Percentiles rank a stretch among this genome's conserved stretches.
phyloP scores from a whole-genome alignment of 2,113 vertebrate genomes.

The Barbus barbus region DNA sequence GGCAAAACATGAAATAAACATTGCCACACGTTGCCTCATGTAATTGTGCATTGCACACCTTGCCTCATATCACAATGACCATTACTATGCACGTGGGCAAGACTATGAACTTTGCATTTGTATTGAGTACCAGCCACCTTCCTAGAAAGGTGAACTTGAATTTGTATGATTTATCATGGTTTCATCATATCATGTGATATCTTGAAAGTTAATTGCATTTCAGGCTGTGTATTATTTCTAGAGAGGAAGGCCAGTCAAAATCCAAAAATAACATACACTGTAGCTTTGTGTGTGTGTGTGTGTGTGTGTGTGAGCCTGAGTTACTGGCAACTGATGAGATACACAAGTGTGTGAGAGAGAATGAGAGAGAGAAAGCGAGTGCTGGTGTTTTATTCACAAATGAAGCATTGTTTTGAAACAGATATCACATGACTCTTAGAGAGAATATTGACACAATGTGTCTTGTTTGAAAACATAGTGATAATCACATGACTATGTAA shows the following conservation, averaged over 20 bases:
- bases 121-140: not conserved
- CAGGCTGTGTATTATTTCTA: slow-evolving; percentile 26
- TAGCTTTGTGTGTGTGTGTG: not conserved
- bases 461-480: not conserved
- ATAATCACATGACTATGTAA: not conserved
- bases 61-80: slow-evolving; percentile 1
- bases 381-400: slow-evolving; percentile 13
- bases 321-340: not conserved
- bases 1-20: slow-evolving; percentile 19
- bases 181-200: not conserved
- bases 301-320: not conserved
- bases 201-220: slow-evolving; percentile 24
- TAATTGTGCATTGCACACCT: slow-evolving; percentile 14
- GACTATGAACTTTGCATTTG: not conserved
- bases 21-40: slow-evolving; percentile 38
- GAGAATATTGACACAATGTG: not conserved
- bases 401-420: slow-evolving; percentile 17
- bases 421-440: not conserved
- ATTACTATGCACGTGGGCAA: not conserved
- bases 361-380: not conserved
- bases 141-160: slow-evolving; percentile 15
- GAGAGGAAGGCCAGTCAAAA: slow-evolving; percentile 34
- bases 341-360: not conserved
- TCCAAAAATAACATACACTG: slow-evolving; percentile 34
- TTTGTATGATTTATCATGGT: not conserved